phyloP scores from a whole-genome alignment of 2,888 invertebrate species.

The Serripes groenlandicus region DNA sequence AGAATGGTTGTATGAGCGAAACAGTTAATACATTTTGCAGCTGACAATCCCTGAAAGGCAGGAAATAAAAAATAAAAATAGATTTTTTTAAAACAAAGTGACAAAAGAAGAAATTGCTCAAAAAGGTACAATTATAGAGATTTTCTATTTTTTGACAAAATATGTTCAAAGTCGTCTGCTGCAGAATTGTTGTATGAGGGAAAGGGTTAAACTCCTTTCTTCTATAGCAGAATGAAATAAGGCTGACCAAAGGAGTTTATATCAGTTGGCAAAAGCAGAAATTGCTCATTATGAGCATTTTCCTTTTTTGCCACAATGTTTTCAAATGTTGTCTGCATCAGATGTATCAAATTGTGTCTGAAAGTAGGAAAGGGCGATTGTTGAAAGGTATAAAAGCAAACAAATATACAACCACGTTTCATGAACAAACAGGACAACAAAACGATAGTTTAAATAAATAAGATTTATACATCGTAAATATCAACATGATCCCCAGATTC shows the following conservation, averaged over 20 bases:
- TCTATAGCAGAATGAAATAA: not conserved
- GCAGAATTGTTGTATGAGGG: too few relatives aligned
- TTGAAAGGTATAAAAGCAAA: not conserved
- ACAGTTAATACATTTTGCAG: too few relatives aligned
- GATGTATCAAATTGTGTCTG: not conserved
- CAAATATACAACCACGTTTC: not conserved
- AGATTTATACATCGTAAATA: conserved; percentile 90
- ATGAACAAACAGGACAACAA: not conserved
- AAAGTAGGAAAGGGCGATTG: not conserved
- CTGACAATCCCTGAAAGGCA: too few relatives aligned
- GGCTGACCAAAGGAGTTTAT: not conserved
- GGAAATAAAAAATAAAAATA: too few relatives aligned
- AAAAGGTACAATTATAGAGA: not conserved
- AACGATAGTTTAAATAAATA: not conserved
- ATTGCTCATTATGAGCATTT: conserved; percentile 1
- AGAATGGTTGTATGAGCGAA: too few relatives aligned
- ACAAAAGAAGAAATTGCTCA: not conserved
- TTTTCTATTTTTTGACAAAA: too few relatives aligned
- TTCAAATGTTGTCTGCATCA: not conserved
- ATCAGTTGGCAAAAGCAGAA: not conserved
- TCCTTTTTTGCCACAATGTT: not conserved
- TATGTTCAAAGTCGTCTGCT: too few relatives aligned
- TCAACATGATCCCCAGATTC: conserved; percentile 94
- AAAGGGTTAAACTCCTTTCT: not conserved
- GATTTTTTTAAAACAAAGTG: too few relatives aligned